Conservation (phyloP, 2,888 invertebrate genomes). For the Noctuana brunneofusca region DNA sequence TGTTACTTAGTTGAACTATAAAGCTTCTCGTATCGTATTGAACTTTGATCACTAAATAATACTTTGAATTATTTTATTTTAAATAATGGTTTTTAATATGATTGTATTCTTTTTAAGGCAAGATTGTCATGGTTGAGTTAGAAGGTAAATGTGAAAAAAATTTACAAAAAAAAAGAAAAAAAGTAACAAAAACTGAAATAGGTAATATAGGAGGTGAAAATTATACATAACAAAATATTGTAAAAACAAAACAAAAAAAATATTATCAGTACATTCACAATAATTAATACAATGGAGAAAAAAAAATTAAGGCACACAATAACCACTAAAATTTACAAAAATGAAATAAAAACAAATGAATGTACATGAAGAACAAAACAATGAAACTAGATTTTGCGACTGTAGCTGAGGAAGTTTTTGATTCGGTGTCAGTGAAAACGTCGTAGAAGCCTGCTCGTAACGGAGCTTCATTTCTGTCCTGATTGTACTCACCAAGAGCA, state of each 20-base stretch:
- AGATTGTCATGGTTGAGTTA: constrained; percentile 6
- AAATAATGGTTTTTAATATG: neutral
- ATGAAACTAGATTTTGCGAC: constrained; percentile 57
- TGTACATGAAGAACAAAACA: constrained; percentile 57
- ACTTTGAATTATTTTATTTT: neutral
- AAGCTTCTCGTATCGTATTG: constrained; percentile 5
- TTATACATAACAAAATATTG: constrained; percentile 10
- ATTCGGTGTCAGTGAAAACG: constrained; percentile 71
- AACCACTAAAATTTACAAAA: constrained; percentile 60
- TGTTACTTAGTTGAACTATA: constrained; percentile 24
- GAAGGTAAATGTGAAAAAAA: constrained; percentile 1
- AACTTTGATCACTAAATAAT: neutral
- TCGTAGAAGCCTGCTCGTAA: constrained; percentile 78
- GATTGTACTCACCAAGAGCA: constrained; percentile 91
- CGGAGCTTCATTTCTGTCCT: constrained; percentile 74
- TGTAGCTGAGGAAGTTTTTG: constrained; percentile 60
- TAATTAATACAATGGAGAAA: constrained; percentile 32
- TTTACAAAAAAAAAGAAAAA: neutral
- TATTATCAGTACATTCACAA: constrained; percentile 7
- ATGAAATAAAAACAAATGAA: constrained; percentile 50
- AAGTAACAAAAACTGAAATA: constrained; percentile 9
- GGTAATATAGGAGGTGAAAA: neutral
- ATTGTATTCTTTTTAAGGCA: constrained; percentile 6
- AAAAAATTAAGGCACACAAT: constrained; percentile 52
- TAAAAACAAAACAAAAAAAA: constrained; percentile 4